Base-by-base conservation (phyloP, 2,797 vertebrate species). In the Dendrocincla tyrannina region DNA sequence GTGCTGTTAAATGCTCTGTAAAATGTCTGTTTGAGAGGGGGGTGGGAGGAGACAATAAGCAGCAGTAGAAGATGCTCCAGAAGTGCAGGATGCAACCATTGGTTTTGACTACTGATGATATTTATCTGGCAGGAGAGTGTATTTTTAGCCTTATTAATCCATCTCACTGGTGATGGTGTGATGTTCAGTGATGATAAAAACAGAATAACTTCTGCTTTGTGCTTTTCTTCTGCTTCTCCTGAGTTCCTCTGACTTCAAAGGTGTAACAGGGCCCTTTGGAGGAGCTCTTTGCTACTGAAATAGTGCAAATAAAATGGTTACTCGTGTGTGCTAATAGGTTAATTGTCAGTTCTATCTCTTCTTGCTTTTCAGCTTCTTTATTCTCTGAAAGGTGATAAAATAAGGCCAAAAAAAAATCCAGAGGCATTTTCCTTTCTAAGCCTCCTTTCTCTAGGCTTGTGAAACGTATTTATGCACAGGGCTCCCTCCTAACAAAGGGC, bases 401-500 rank as follows among this genome's bases (percentile, higher is more conserved):
- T 74, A 74, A 89, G 74, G 69, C 27, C 73, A 66, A 64, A 64
- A 60, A 59, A 28, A 70, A 68, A 55, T 92, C 17, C 56, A 35
- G 56, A 41, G 69, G 41, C 76, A 41, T 91, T 96, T 95, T 95
- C 25, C 58, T 88, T 90, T 95, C 86, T 72, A 59, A 85, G 60
- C 41, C 68, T 92, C 55, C 78, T 94, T 96, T 94, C 85, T 85
- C 10, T 27, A 9, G 60, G 30, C 49, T 81, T 87, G 80, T 76
- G 83, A 70, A 76, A 78, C 4, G 27, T 86, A 83, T 96, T 96
- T 95, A 82, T 96, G 94, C 85, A 42, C 88, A 64, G 88, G 72
- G 79, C 60, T 77, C 63, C 64, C 22, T 39, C 41, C 56, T 78
- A 85, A 94, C 74, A 94, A 81, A 96, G 91, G 70, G 8, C 32